Evolutionary conservation across 2,888 invertebrate genomes (phyloP).

Genomic region (Gastracanthus pulcherrimus): DNA sequence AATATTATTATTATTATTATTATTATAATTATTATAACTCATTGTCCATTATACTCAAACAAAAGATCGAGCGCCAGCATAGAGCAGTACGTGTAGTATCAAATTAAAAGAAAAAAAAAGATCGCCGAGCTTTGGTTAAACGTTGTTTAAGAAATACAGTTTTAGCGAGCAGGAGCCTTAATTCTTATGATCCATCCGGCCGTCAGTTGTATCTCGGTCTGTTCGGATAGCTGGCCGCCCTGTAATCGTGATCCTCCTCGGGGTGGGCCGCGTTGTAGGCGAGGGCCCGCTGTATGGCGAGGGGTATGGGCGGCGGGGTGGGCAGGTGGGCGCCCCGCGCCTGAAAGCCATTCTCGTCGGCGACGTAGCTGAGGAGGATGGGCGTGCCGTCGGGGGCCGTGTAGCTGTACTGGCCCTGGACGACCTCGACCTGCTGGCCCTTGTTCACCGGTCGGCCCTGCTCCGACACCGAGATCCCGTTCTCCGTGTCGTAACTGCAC

Average conservation of each 20-base stretch:
- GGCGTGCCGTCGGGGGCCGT: slow-evolving; percentile 84
- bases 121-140: slow-evolving; percentile 2
- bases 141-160: neutral
- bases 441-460: slow-evolving; percentile 80
- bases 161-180: too few species aligned
- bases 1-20: too few species aligned
- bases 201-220: slow-evolving; percentile 10
- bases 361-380: slow-evolving; percentile 82
- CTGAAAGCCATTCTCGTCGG: slow-evolving; percentile 86
- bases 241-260: slow-evolving; percentile 73
- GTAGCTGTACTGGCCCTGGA: slow-evolving; percentile 83
- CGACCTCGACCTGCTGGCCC: slow-evolving; percentile 78
- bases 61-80: too few species aligned
- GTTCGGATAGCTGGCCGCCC: slow-evolving; percentile 1
- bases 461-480: slow-evolving; percentile 82
- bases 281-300: slow-evolving; percentile 84
- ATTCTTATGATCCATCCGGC: too few species aligned
- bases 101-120: neutral
- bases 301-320: slow-evolving; percentile 89
- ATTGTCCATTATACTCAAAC: too few species aligned
- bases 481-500: slow-evolving; percentile 81
- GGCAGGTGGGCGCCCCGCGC: slow-evolving; percentile 88
- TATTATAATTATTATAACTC: too few species aligned
- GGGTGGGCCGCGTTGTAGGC: slow-evolving; percentile 81
- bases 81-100: too few species aligned